Percentiles rank a stretch among this genome's conserved stretches.
Evolutionary conservation across 2,113 vertebrate species (phyloP).

Genomic region (Scortum barcoo): DNA sequence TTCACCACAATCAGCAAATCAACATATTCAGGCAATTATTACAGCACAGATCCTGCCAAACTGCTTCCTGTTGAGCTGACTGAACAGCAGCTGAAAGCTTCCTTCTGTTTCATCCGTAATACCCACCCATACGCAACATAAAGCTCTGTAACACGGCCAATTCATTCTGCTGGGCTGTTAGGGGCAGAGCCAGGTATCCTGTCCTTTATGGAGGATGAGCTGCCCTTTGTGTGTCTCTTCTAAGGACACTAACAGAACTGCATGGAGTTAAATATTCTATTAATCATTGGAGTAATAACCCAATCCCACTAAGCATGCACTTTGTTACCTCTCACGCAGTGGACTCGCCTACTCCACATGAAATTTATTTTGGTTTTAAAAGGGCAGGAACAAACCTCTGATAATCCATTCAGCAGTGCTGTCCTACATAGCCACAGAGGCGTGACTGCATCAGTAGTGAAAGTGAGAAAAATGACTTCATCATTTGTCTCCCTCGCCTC

Average conservation of each 20-base stretch:
- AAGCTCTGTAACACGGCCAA: slow-evolving; percentile 28
- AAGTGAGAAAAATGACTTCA: slow-evolving; percentile 62
- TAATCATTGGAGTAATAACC: slow-evolving; percentile 25
- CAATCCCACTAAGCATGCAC: slow-evolving; percentile 8
- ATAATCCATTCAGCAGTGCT: slow-evolving; percentile 60
- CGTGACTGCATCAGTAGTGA: slow-evolving; percentile 57
- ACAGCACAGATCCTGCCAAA: slow-evolving; percentile 31
- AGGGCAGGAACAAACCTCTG: slow-evolving; percentile 40
- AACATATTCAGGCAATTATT: slow-evolving; percentile 42
- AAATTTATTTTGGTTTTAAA: slow-evolving; percentile 35
- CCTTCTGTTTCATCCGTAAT: slow-evolving; percentile 44
- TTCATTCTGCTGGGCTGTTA: not conserved
- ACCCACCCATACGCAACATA: slow-evolving; percentile 36
- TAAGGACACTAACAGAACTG: slow-evolving; percentile 7
- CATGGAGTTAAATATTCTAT: slow-evolving; percentile 24
- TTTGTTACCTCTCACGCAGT: slow-evolving; percentile 16
- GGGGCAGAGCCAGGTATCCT: slow-evolving; percentile 24
- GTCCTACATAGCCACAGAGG: slow-evolving; percentile 65
- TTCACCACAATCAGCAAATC: slow-evolving; percentile 10
- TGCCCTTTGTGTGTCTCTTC: slow-evolving; percentile 1
- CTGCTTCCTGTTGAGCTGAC: slow-evolving; percentile 35
- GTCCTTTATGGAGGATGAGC: not conserved
- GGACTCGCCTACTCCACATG: slow-evolving; percentile 15
- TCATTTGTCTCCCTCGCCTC: slow-evolving; percentile 35
- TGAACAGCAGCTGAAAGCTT: slow-evolving; percentile 51